Percentiles rank a stretch among this genome's conserved stretches.
Conservation (phyloP, 2,797 vertebrate genomes). For the Tiaroga cobitis region DNA sequence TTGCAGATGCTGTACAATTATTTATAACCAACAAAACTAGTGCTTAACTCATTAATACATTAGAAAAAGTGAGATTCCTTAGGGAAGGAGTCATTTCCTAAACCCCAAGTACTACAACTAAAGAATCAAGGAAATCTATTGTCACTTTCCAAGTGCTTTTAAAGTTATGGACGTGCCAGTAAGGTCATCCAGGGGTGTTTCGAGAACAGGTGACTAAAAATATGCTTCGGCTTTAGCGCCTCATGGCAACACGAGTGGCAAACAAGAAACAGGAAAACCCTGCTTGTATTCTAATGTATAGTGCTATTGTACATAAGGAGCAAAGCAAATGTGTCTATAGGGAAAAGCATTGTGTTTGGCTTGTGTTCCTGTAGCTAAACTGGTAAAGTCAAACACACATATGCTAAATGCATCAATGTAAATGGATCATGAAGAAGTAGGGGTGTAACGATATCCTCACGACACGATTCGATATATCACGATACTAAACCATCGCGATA, state of each 20-base stretch:
- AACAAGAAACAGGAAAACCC: slow-evolving; percentile 41
- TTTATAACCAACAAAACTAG: not conserved
- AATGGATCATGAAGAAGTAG: no score
- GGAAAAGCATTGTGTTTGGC: slow-evolving; percentile 16
- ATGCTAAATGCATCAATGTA: not conserved
- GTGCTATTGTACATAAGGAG: slow-evolving; percentile 16
- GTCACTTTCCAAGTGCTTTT: not conserved
- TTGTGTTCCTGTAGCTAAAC: not conserved
- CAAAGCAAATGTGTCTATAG: not conserved
- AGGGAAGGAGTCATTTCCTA: not conserved
- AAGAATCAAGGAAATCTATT: not conserved
- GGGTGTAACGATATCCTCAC: no score
- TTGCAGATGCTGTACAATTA: not conserved
- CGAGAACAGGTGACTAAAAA: not conserved
- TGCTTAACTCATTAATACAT: not conserved
- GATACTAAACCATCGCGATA: no score
- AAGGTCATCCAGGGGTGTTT: not conserved
- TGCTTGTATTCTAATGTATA: slow-evolving; percentile 9
- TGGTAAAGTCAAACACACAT: not conserved
- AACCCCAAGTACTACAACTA: not conserved
- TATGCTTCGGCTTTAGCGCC: not conserved
- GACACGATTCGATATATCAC: no score
- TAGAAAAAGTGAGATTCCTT: not conserved
- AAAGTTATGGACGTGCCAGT: not conserved
- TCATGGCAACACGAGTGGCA: not conserved